Base-by-base conservation (phyloP, 1,140 invertebrate species). In the Danaus melanippus region DNA sequence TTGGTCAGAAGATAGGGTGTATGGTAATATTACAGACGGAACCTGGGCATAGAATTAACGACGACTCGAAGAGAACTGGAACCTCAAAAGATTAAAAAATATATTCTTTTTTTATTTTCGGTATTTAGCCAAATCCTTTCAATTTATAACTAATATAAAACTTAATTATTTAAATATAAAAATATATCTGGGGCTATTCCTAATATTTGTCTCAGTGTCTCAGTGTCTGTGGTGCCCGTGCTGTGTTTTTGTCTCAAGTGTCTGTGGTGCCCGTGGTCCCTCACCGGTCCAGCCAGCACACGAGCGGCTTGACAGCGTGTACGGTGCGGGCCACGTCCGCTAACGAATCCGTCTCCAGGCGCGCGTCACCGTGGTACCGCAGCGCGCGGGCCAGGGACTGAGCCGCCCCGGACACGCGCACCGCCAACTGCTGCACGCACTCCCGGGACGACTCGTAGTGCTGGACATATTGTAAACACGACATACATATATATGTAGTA, bases 391-490 rank as follows among this genome's bases (percentile, higher is more conserved):
- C 92, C 40, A 98, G 88, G 73, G 93, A 94, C 32, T 93, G 90
- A 0, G 95, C 93, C 59, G 93, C 92, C 66, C 94, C 96, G 0
- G 94, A 95, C 40, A 98, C 86, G 58, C 94, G 91, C 51, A 97
- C 84, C 1, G 96, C 95, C 58, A 97, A 84, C 58, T 94, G 90
- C 85, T 98, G 96, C 32, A 98, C 87, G 83, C 97, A 97, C 86
- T 98, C 96, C 63, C 94, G 91, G 62, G 96, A 93, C 60, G 96
- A 84, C 72, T 96, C 95, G 90, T 96, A 97, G 75, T 97, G 94
- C 94, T 95, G 81, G 40, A 90, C 89, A 56, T 6, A 44, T 12
- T 0, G 50, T 9, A 47, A 12, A 10, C 11, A 32, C 21, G 7
- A 32, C 21, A 32, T 5, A 32, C 6, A 32, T 8, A 32, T 32